Evolutionary conservation across 2,113 vertebrate genomes (phyloP).

Genomic region (Camelus bactrianus): DNA sequence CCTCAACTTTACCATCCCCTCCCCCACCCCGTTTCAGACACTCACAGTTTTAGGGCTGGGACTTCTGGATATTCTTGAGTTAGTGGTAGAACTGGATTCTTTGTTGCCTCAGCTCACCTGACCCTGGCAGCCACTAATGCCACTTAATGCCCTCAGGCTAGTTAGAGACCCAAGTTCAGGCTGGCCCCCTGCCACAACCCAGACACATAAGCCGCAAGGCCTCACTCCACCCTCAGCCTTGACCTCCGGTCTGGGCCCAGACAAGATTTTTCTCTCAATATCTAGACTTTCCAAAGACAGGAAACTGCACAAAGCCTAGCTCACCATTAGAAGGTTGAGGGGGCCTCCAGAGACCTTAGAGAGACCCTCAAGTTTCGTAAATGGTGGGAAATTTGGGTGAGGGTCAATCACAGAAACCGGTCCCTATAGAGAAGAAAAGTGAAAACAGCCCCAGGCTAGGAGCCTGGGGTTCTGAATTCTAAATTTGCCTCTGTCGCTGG

Average conservation of each 20-base stretch:
- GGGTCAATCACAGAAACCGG: background rate
- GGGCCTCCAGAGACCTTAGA: background rate
- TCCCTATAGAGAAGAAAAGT: conserved; percentile 53
- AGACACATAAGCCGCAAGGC: conserved; percentile 33
- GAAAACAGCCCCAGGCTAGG: background rate
- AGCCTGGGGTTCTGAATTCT: background rate
- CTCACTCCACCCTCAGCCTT: conserved; percentile 7
- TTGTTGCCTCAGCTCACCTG: conserved; percentile 46
- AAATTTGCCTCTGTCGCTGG: background rate
- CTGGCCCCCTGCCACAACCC: background rate
- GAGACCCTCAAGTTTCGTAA: background rate
- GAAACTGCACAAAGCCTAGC: background rate
- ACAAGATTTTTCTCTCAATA: conserved; percentile 52
- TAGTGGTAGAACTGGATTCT: conserved; percentile 61
- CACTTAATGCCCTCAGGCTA: conserved; percentile 33
- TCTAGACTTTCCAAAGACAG: conserved; percentile 4
- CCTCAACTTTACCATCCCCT: background rate
- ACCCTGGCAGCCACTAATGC: conserved; percentile 30
- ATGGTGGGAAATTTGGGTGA: conserved; percentile 23
- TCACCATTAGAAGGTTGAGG: background rate
- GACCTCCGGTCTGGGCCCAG: background rate
- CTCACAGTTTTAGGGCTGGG: conserved; percentile 40
- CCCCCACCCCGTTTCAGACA: background rate
- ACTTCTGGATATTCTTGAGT: conserved; percentile 56
- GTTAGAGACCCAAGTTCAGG: conserved; percentile 1